Evolutionary conservation across 30 jellyfish, hydroid and myxozoan genomes (phyloP).

Genomic region (Aurelia aurita): DNA sequence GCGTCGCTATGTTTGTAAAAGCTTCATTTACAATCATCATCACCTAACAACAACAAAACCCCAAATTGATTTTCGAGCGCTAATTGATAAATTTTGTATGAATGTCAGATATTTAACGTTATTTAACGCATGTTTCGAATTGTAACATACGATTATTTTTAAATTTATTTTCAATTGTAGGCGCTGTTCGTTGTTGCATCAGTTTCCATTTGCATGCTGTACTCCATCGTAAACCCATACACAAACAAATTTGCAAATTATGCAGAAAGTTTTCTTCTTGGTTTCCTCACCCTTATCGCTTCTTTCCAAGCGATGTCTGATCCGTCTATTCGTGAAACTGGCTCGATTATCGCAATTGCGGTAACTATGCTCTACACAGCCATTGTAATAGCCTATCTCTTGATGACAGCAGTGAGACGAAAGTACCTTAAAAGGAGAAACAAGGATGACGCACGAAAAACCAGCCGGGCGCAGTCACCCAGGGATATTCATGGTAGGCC

Average conservation of each 20-base stretch:
- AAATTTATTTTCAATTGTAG: too few relatives aligned
- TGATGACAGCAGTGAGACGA: neutral
- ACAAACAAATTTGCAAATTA: conserved; percentile 43
- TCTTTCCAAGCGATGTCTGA: conserved; percentile 45
- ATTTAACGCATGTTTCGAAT: too few relatives aligned
- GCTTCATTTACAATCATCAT: too few relatives aligned
- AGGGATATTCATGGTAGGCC: conserved; percentile 6
- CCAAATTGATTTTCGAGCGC: too few relatives aligned
- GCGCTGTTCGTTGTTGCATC: conserved; percentile 33
- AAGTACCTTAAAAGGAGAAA: neutral
- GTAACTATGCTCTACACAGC: conserved; percentile 43
- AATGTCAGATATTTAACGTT: too few relatives aligned
- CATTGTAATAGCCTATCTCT: conserved; percentile 3
- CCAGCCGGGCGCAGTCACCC: neutral
- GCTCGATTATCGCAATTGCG: conserved; percentile 12
- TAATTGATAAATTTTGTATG: too few relatives aligned
- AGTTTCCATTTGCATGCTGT: conserved; percentile 16
- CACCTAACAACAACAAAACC: too few relatives aligned
- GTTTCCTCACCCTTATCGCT: conserved; percentile 26
- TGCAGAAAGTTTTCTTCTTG: conserved; percentile 58
- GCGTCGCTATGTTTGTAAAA: too few relatives aligned
- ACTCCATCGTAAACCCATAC: conserved; percentile 45
- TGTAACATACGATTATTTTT: too few relatives aligned
- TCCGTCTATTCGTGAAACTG: neutral
- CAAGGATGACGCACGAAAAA: neutral